Conservation (phyloP, 2,113 vertebrate species). For the Anarrhichthys ocellatus region DNA sequence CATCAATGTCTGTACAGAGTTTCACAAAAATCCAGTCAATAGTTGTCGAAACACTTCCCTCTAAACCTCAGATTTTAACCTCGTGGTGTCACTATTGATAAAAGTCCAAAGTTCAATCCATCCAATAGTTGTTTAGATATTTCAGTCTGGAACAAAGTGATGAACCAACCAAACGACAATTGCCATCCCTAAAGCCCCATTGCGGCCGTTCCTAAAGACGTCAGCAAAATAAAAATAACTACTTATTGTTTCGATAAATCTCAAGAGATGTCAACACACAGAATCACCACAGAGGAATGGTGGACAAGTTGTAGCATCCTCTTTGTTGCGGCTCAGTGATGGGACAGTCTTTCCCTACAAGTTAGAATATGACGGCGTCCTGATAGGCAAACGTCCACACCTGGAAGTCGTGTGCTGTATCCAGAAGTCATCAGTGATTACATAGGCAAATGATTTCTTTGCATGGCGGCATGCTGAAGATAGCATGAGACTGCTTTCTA, state of each 20-base stretch:
- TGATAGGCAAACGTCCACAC: slow-evolving; percentile 32
- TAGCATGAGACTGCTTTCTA: slow-evolving; percentile 33
- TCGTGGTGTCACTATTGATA: background rate
- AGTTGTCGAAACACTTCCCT: background rate
- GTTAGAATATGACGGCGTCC: background rate
- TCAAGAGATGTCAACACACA: background rate
- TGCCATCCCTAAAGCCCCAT: background rate
- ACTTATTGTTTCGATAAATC: background rate
- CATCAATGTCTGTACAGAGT: background rate
- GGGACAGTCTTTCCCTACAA: background rate
- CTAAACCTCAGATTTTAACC: background rate
- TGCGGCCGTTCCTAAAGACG: background rate
- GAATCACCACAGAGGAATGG: background rate
- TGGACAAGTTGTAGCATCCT: background rate
- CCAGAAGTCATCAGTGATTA: slow-evolving; percentile 27
- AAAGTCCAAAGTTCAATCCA: background rate
- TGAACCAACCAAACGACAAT: background rate
- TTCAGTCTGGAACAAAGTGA: background rate
- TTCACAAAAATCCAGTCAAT: background rate
- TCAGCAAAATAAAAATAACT: background rate
- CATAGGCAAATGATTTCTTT: slow-evolving; percentile 52
- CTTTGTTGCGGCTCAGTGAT: background rate
- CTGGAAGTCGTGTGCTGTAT: slow-evolving; percentile 21
- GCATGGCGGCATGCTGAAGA: slow-evolving; percentile 37
- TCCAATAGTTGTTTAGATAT: background rate